Evolutionary conservation across 2,113 vertebrate genomes (phyloP).

Genomic region (Rhynchopsitta pachyrhyncha): DNA sequence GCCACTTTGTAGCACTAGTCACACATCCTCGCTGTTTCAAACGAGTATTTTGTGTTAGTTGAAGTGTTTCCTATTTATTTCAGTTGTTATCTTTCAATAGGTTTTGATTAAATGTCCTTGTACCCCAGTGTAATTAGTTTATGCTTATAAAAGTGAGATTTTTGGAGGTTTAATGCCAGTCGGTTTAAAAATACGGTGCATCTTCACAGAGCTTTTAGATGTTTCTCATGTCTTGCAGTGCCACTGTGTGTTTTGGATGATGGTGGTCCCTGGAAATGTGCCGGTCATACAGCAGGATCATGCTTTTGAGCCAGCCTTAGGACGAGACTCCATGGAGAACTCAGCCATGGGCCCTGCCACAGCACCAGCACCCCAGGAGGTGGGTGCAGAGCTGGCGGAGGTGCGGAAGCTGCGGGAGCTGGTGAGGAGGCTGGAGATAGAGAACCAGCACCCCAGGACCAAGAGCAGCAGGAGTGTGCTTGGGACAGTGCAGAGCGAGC

Average conservation of each 20-base stretch:
- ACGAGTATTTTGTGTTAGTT: accelerated
- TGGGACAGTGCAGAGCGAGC: constrained; percentile 52
- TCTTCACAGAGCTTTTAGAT: neutral
- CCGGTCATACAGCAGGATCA: constrained; percentile 75
- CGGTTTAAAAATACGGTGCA: accelerated
- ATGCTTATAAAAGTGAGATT: accelerated
- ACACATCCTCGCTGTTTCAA: neutral
- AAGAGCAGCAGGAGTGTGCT: constrained; percentile 68
- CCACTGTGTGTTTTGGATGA: constrained; percentile 35
- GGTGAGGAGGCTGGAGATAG: constrained; percentile 84
- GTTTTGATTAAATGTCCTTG: neutral
- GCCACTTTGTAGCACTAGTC: neutral
- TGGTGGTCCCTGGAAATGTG: constrained; percentile 87
- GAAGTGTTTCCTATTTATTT: accelerated
- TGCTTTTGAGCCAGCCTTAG: constrained; percentile 60
- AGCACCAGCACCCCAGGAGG: constrained; percentile 55
- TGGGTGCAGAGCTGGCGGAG: constrained; percentile 82
- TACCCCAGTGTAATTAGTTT: accelerated
- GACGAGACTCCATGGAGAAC: constrained; percentile 42
- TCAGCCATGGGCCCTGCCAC: constrained; percentile 62
- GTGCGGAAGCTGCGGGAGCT: constrained; percentile 88
- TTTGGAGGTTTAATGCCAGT: accelerated
- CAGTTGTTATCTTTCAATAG: neutral
- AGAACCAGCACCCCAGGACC: constrained; percentile 84
- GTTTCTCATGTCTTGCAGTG: neutral